phyloP scores from a whole-genome alignment of 2,113 vertebrate genomes.

The Formicarius rufipectus region DNA sequence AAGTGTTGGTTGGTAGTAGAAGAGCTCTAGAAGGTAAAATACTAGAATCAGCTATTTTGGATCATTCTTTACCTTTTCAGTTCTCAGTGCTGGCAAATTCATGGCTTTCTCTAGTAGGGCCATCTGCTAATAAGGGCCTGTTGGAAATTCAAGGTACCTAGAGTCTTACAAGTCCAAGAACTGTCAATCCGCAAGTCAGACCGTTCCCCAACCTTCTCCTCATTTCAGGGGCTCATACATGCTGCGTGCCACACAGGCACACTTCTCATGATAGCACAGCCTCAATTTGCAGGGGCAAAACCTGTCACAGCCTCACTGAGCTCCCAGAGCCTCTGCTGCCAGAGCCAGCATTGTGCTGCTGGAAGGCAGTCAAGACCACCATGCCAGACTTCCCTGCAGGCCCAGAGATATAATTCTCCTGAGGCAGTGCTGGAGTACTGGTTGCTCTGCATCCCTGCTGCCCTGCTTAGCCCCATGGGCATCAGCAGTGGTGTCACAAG shows the following conservation, averaged over 20 bases:
- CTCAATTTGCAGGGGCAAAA: background rate
- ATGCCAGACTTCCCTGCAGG: background rate
- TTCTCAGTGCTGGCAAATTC: background rate
- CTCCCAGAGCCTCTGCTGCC: background rate
- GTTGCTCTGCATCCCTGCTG: background rate
- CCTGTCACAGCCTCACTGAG: background rate
- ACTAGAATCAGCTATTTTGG: background rate
- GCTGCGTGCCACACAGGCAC: background rate
- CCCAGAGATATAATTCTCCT: rapidly evolving
- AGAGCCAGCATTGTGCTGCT: background rate
- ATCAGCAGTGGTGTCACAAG: rapidly evolving
- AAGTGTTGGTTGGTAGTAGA: background rate
- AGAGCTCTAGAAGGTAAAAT: background rate
- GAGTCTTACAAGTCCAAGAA: background rate
- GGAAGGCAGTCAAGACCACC: background rate
- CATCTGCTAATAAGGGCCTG: background rate
- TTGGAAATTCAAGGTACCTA: background rate
- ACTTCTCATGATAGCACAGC: background rate
- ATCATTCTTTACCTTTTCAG: background rate
- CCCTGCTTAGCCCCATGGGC: rapidly evolving
- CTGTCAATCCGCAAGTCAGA: rapidly evolving
- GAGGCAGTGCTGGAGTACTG: rapidly evolving
- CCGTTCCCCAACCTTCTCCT: background rate
- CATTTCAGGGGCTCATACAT: background rate
- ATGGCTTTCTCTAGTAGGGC: background rate